Evolutionary conservation across 1,140 invertebrate genomes (phyloP), one percentile per base, ranked within the genome.

Genomic region (Drosophila neocordata): DNA sequence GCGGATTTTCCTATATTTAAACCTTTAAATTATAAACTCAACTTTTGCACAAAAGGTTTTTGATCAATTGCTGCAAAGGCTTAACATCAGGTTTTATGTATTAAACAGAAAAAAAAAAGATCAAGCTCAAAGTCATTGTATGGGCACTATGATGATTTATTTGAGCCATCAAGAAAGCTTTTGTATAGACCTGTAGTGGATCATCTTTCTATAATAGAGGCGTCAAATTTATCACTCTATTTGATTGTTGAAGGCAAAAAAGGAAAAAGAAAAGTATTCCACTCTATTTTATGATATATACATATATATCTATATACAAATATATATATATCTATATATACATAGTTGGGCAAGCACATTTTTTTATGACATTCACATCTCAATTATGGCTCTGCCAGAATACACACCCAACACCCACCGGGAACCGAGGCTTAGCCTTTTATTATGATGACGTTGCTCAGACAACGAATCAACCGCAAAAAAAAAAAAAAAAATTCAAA

Each of bases 401-500:
- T 8, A 48, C 38, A 44, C 4, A 8, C 18, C 35, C 20, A 18
- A 12, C n/a, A 35, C 8, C 44, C 8, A 27, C 12, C 15, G 41
- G 8, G 15, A 44, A 44, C 41, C 20, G 15, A 24, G 55, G 62
- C 62, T 73, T 65, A 69, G 65, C 58, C 72, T 63, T 67, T 75
- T 75, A 75, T 75, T 62, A 55, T 48, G 44, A 58, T 44, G 35
- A 8, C 44, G 41, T 67, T 52, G 56, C 41, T 37, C 20, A 34
- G 62, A 48, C 70, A 78, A 61, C 62, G 57, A 75, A 41, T 75
- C 64, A 67, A 75, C 77, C 77, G 77, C 77, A 79, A 72, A 74
- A 24, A 66, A 61, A 35, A 60, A 71, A 79, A 72, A 74, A 24
- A 66, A 61, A 35, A 60, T n/a, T 56, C 44, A 35, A 65, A 62